Percentiles rank a stretch among this genome's conserved stretches.
phyloP scores from a whole-genome alignment of 2,888 invertebrate genomes.

The Ramazzottius varieornatus region DNA sequence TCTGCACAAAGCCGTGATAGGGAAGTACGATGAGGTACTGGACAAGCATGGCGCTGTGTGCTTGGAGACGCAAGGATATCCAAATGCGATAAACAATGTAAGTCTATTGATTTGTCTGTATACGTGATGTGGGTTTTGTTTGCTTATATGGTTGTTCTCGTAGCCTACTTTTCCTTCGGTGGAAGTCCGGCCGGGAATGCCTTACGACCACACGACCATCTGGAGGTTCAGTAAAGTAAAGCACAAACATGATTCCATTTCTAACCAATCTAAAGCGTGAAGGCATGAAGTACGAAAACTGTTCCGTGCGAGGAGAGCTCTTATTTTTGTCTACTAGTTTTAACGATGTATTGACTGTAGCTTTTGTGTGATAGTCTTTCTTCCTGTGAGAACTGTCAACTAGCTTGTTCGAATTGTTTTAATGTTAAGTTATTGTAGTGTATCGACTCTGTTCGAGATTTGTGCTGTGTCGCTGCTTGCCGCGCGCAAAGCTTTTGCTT shows the following conservation, averaged over 20 bases:
- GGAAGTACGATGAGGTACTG: conserved; percentile 32
- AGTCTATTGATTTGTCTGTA: conserved; percentile 3
- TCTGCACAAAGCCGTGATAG: conserved; percentile 31
- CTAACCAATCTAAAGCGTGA: too few relatives aligned
- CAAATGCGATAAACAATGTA: conserved; percentile 46
- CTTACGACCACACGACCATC: conserved; percentile 37
- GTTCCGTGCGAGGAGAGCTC: too few relatives aligned
- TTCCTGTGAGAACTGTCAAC: background rate
- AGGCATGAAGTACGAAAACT: too few relatives aligned
- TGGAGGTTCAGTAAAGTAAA: background rate
- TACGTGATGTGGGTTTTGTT: background rate
- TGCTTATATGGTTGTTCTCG: conserved; percentile 17
- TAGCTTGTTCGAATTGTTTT: background rate
- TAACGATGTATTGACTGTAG: background rate
- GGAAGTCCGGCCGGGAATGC: conserved; percentile 41
- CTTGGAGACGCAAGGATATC: conserved; percentile 70
- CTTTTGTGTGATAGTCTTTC: background rate
- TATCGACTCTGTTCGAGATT: background rate
- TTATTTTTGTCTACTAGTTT: background rate
- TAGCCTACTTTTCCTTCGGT: conserved; percentile 47
- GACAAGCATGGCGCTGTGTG: conserved; percentile 50
- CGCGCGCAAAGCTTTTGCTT: too few relatives aligned
- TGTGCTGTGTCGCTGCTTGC: background rate
- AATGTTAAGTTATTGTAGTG: background rate
- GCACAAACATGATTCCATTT: background rate